Percentiles rank a stretch among this genome's conserved stretches.
Evolutionary conservation across 2,797 vertebrate genomes (phyloP).

Genomic region (Luscinia megarhynchos): DNA sequence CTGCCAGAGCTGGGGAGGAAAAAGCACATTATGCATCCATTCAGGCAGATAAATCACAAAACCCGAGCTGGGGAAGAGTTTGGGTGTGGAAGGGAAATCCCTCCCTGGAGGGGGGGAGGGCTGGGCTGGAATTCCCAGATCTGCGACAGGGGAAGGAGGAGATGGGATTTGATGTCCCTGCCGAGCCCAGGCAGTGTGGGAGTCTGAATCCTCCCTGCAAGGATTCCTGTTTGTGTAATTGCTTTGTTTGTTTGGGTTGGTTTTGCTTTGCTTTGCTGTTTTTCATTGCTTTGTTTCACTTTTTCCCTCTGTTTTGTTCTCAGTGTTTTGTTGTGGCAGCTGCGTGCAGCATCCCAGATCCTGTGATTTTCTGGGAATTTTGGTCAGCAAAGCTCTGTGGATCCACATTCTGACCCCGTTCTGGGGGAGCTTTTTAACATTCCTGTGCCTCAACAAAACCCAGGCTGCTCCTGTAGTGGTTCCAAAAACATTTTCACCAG

Average conservation of each 20-base stretch:
- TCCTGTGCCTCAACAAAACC: neutral
- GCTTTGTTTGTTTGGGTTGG: neutral
- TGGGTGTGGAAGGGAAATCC: too few relatives aligned
- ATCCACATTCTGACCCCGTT: neutral
- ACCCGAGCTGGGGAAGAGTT: too few relatives aligned
- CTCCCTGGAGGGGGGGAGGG: too few relatives aligned
- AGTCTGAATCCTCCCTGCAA: neutral
- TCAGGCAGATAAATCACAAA: too few relatives aligned
- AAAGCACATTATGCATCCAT: too few relatives aligned
- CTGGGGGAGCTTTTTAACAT: neutral
- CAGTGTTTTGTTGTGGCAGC: neutral
- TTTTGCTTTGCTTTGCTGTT: neutral
- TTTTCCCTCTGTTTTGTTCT: neutral
- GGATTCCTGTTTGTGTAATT: rapidly evolving
- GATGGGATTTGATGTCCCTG: neutral
- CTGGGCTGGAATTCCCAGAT: too few relatives aligned
- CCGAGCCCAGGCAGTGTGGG: neutral
- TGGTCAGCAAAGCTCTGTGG: neutral
- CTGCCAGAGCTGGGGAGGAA: too few relatives aligned
- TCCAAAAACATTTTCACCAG: neutral
- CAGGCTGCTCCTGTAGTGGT: neutral
- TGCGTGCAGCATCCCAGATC: neutral
- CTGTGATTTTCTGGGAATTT: neutral
- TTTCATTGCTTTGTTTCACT: neutral
- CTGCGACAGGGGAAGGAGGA: too few relatives aligned